These are phyloP conservation scores for Danaus chrysippus DNA, from an alignment of 2,888 invertebrate species.

Conservation along the genomic window DNA sequence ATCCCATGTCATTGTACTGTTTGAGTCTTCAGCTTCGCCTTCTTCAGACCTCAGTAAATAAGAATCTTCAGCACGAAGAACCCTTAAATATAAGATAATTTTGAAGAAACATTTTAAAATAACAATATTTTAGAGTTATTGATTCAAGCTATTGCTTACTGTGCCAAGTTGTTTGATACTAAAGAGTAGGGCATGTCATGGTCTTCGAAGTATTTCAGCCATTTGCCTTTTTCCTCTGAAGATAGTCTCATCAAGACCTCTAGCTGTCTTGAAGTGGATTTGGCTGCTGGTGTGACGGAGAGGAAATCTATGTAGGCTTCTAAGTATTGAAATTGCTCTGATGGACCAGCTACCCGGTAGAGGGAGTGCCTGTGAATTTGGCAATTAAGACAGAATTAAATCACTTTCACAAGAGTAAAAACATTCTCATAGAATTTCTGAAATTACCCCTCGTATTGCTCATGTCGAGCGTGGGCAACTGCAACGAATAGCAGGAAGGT, in stretches of 20 bases:
- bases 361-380: slow-evolving; percentile 53
- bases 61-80: slow-evolving; percentile 57
- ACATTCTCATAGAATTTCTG: no score
- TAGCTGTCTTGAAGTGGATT: slow-evolving; percentile 47
- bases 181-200: slow-evolving; percentile 50
- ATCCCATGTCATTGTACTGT: slow-evolving; percentile 57
- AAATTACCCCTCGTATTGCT: slow-evolving; percentile 69
- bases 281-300: slow-evolving; percentile 48
- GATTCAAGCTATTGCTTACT: slow-evolving; percentile 42
- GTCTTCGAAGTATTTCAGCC: slow-evolving; percentile 55
- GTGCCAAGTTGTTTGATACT: slow-evolving; percentile 59
- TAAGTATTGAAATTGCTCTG: slow-evolving; percentile 45
- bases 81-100: slow-evolving; percentile 40
- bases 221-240: slow-evolving; percentile 54
- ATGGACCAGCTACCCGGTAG: slow-evolving; percentile 53
- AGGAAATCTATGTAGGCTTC: slow-evolving; percentile 55
- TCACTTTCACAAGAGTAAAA: not conserved
- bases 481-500: slow-evolving; percentile 44
- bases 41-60: slow-evolving; percentile 40
- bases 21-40: slow-evolving; percentile 39
- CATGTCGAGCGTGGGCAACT: slow-evolving; percentile 53
- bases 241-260: slow-evolving; percentile 57
- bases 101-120: not conserved
- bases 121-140: not conserved
- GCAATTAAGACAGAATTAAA: not conserved